Conservation (phyloP, 2,113 vertebrate species). For the Chaetodon auriga region DNA sequence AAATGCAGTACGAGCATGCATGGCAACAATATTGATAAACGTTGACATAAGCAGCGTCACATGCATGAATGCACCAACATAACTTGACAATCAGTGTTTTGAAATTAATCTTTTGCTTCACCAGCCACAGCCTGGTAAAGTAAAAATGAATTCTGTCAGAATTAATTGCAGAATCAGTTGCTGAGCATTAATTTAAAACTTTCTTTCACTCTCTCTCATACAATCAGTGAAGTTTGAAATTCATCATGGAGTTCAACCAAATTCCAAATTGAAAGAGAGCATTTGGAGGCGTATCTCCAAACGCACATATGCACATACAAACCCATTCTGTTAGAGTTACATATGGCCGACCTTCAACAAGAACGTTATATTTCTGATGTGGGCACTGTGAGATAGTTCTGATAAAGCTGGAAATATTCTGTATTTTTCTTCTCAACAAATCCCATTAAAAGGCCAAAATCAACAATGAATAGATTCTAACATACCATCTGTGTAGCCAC, state of each 20-base stretch:
- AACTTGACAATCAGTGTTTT: slow-evolving; percentile 61
- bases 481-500: background rate
- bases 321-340: background rate
- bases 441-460: too few relatives aligned
- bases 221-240: slow-evolving; percentile 54
- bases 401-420: too few relatives aligned
- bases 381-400: too few relatives aligned
- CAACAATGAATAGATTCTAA: too few relatives aligned
- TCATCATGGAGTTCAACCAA: slow-evolving; percentile 36
- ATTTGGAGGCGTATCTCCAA: background rate
- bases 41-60: slow-evolving; percentile 22
- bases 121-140: slow-evolving; percentile 40
- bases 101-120: slow-evolving; percentile 69
- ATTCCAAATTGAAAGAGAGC: slow-evolving; percentile 35
- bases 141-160: slow-evolving; percentile 56
- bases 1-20: slow-evolving; percentile 4
- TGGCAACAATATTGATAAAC: slow-evolving; percentile 31
- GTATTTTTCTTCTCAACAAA: too few relatives aligned
- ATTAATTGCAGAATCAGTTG: slow-evolving; percentile 59
- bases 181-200: slow-evolving; percentile 51
- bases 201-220: slow-evolving; percentile 4
- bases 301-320: slow-evolving; percentile 6
- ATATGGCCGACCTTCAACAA: background rate
- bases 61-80: slow-evolving; percentile 39
- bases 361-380: background rate